Percentiles rank a stretch among this genome's conserved stretches.
These are phyloP conservation scores for Heliocidaris erythrogramma DNA, from an alignment of 35 echinoderm and acorn worm species.

Conservation along the genomic window DNA sequence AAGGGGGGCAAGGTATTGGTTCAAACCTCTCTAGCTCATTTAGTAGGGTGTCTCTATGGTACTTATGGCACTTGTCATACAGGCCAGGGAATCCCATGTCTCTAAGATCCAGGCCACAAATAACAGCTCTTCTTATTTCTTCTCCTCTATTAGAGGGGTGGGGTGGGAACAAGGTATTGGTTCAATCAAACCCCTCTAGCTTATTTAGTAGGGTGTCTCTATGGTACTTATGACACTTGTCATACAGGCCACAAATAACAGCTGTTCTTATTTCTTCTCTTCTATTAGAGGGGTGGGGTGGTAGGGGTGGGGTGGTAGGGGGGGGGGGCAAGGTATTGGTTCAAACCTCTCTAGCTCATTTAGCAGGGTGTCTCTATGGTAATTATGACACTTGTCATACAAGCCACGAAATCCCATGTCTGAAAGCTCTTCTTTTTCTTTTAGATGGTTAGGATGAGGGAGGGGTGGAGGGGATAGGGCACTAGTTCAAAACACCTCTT, in stretches of 20 bases:
- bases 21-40: neutral
- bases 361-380: neutral
- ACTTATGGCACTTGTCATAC: neutral
- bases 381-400: neutral
- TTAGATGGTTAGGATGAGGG: neutral
- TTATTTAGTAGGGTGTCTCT: too few species aligned
- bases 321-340: neutral
- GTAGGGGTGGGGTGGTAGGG: too few species aligned
- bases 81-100: slow-evolving; percentile 33
- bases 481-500: neutral
- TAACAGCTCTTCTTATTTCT: neutral
- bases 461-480: neutral
- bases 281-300: neutral
- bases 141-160: too few species aligned
- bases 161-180: too few species aligned
- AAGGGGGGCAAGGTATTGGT: neutral
- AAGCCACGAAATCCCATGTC: slow-evolving; percentile 21
- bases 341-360: neutral
- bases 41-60: neutral
- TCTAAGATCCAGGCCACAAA: neutral
- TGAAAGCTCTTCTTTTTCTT: neutral
- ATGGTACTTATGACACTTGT: too few species aligned
- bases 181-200: too few species aligned
- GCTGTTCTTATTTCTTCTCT: neutral
- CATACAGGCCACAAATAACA: neutral